Evolutionary conservation across 2,797 vertebrate species (phyloP), one percentile per base, ranked within the genome.

Genomic region (Semotilus atromaculatus): DNA sequence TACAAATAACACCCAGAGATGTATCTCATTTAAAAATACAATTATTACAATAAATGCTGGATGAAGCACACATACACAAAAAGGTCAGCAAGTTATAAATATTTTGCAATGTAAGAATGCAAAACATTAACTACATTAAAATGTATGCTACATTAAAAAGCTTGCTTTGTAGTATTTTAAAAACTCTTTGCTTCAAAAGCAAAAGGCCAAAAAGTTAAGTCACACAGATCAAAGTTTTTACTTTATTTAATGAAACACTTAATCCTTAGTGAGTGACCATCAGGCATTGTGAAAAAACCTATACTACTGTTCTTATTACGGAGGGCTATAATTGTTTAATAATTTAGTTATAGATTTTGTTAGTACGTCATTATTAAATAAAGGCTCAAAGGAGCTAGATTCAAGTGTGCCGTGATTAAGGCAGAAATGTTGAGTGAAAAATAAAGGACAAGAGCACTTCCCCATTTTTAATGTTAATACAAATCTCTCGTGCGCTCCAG

Each of bases 401-500:
- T 74, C 40, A 87, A n/a, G 38, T 6, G 11, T 53, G 18, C 14
- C 11, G 5, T 72, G 73, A 72, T 58, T 48, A 84, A 23, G 11
- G 53, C 11, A 82, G 86, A 70, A 34, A 85, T 80, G 67, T 81
- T 80, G 71, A 58, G 58, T 64, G 80, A 8, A 72, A 83, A 75
- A 76, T n/a, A 64, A 81, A 43, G 90, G 83, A 90, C 86, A 86
- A 85, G 88, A 70, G 83, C 85, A 83, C 18, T 88, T 84, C 81
- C 87, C 84, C 55, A 16, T 58, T 89, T 80, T 83, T 77, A 81
- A 74, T 36, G 88, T 80, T 51, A 68, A 83, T 67, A 71, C 16
- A 31, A 34, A 78, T 76, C 73, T 83, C 43, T 74, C 3, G 7
- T 66, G 80, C 55, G 26, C n/a, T 73, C n/a, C 55, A 51, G n/a